These are phyloP conservation scores for Orthosia incerta DNA, from an alignment of 2,888 invertebrate species.

Conservation along the genomic window DNA sequence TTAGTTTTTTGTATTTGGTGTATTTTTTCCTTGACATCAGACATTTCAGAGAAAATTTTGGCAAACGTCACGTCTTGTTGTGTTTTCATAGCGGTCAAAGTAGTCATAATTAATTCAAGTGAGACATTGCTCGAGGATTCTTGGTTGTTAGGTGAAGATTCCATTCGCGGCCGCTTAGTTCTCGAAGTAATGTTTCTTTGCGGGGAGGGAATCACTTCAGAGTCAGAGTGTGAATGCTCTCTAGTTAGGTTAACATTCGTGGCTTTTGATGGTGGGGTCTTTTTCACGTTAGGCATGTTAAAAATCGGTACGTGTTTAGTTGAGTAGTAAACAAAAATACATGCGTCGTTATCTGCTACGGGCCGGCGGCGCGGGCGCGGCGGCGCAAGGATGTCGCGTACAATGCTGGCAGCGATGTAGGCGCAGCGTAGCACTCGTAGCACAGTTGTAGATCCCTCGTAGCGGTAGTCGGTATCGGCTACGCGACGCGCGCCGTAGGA, in stretches of 20 bases:
- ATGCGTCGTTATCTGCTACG: too few species aligned
- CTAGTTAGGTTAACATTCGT: too few species aligned
- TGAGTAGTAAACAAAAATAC: too few species aligned
- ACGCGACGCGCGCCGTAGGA: too few species aligned
- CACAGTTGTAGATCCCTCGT: conserved; percentile 1
- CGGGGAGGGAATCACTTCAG: neutral
- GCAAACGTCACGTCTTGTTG: neutral
- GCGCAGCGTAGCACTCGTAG: conserved; percentile 2
- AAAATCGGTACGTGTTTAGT: too few species aligned
- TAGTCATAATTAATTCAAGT: neutral
- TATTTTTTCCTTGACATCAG: too few species aligned
- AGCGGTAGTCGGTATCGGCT: neutral
- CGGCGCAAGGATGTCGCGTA: too few species aligned
- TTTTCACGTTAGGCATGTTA: too few species aligned
- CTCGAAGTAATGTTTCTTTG: conserved; percentile 1
- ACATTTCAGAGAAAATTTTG: neutral
- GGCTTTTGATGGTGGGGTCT: too few species aligned
- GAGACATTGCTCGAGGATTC: neutral
- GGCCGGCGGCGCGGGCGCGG: too few species aligned
- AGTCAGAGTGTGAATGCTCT: neutral
- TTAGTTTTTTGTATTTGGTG: too few species aligned
- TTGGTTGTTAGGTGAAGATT: neutral
- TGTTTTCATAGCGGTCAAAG: neutral
- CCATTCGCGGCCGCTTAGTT: neutral
- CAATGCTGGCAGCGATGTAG: too few species aligned